Percentiles rank a stretch among this genome's conserved stretches.
phyloP scores from a whole-genome alignment of 1,140 invertebrate species.

The Ceratitis capitata region DNA sequence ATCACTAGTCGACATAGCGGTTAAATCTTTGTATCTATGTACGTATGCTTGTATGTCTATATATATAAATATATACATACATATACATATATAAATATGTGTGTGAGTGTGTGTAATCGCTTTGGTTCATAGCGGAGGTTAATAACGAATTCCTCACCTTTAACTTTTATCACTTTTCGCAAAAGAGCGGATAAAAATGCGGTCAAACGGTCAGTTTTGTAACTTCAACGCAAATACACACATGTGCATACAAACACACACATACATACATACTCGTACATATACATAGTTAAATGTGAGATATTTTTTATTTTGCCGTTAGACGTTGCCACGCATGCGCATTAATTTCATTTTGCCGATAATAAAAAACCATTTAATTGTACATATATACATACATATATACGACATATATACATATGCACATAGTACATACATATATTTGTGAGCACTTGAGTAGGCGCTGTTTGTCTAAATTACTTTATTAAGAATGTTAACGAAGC shows the following conservation, averaged over 20 bases:
- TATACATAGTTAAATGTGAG: background rate
- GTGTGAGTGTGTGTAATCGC: too few relatives aligned
- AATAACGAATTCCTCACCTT: constrained; percentile 37
- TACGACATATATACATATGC: too few relatives aligned
- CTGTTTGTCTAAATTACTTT: background rate
- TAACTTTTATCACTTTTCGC: constrained; percentile 13
- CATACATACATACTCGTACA: background rate
- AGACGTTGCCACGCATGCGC: constrained; percentile 13
- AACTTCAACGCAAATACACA: background rate
- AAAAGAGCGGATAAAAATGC: constrained; percentile 16
- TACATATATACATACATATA: too few relatives aligned
- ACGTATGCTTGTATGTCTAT: too few relatives aligned
- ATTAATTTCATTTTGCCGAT: background rate
- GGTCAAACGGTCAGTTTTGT: constrained; percentile 7
- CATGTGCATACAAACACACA: background rate
- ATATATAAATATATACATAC: too few relatives aligned
- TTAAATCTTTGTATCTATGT: too few relatives aligned
- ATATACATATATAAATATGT: too few relatives aligned
- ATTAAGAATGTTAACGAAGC: constrained; percentile 4
- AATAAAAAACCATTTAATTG: too few relatives aligned
- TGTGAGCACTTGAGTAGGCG: background rate
- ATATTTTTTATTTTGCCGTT: background rate
- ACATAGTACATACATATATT: background rate
- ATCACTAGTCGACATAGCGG: background rate
- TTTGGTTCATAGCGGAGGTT: constrained; percentile 2